Evolutionary conservation across 2,888 invertebrate species (phyloP), one percentile per base, ranked within the genome.

Genomic region (Diarsia mendica): DNA sequence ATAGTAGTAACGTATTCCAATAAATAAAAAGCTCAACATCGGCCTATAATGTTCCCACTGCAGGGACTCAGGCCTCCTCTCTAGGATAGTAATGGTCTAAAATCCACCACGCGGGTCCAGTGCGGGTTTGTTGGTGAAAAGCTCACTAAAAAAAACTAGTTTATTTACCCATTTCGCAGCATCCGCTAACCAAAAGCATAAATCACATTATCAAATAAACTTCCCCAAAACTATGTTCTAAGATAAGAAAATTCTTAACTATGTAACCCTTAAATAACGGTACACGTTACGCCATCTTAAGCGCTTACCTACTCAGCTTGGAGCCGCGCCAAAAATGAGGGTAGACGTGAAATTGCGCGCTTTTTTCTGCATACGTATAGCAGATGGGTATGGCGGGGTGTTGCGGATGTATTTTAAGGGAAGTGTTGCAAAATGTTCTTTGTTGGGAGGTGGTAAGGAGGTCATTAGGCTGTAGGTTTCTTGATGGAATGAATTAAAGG

Each of bases 201-300:
- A 75, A 79, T 60, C 79, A 79, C 49, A 9, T 81, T 75, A 86
- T 84, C 73, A 87, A 78, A 83, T 86, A 11, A 77, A 77, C 74
- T 65, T 85, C 33, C 63, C 11, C 53, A 75, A 28, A 75, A 69
- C 70, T 72, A 67, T 73, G 53, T 65, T 68, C 44, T 61, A 44
- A 81, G 79, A 88, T 88, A 86, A 86, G 86, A 86, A 79, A 72
- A 76, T 81, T 86, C 79, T 72, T 83, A 80, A 75, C 55, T 74
- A 65, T 67, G 73, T 49, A 53, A 51, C 60, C 67, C 28, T 72
- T 70, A 85, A 85, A 78, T 77, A 77, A 77, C 58, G 61, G 33
- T 60, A 60, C 33, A 60, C 60, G 28, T 28, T 53, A 64, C 33
- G 79, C 80, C 80, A 77, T 83, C 87, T 88, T 81, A 87, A 78